Evolutionary conservation across 1,140 invertebrate genomes (phyloP), one percentile per base, ranked within the genome.

Genomic region (Drosophila navojoa): DNA sequence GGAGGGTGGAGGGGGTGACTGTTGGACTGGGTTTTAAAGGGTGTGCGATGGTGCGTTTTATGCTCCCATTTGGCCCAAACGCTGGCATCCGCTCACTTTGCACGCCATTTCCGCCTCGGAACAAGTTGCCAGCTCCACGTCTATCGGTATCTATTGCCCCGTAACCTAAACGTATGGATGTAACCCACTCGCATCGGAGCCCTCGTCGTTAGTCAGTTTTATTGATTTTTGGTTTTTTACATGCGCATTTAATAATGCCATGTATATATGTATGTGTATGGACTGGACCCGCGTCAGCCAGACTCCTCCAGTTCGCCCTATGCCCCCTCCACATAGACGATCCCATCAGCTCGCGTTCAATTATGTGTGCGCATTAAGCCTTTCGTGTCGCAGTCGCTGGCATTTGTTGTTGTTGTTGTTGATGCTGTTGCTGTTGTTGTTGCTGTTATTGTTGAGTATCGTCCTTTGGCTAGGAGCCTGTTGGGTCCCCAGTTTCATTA

Each of bases 201-300:
- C 35, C 9, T 45, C 53, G 52, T 71, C 67, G 72, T 77, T 59
- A 77, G 79, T 79, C 59, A 78, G 75, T 77, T 77, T 86, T 86
- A 86, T 86, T 89, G 82, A 86, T 86, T 86, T 86, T 89, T 82
- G 72, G 53, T 66, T 81, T 73, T 86, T 85, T 84, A 71, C 80
- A 82, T 79, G 63, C 54, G 50, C 73, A 82, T 79, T 77, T 82
- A 81, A 82, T 81, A 81, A 81, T 68, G 49, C 15, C 27, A 40
- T 54, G 57, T 13, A 16, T 70, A 13, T 38, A 13, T 38, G 11
- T 38, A 38, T 38, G 6, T 38, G 9, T 35, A 35, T 35, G 66
- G 35, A 45, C 15, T 32, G 25, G 49, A 35, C 45, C 22, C 35
- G 40, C 9, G 44, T 58, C 15, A 49, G 4, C 9, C 10, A 22